Evolutionary conservation across 2,888 invertebrate genomes (phyloP), one percentile per base, ranked within the genome.

Genomic region (Lithophane leautieri): DNA sequence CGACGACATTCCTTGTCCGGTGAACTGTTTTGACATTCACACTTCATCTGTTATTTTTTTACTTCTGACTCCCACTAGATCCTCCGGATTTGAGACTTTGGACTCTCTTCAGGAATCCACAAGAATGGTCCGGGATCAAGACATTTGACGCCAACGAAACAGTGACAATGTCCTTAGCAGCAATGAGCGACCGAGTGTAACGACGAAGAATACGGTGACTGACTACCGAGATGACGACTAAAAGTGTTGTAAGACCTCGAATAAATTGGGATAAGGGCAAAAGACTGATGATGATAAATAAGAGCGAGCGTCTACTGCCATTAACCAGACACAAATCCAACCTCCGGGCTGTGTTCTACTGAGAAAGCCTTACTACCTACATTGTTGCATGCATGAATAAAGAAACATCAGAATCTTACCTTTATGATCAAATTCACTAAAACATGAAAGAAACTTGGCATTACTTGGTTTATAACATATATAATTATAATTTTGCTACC

Each of bases 361-460:
- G 42, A 42, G 42, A 42, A 42, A 34, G 6, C 6, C 34, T 34
- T 34, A 34, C 34, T 34, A 34, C 6, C 34, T 34, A 42, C n/a
- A n/a, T n/a, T 9, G 42, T 42, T 42, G 2, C 42, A 42, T 42
- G 42, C 42, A 42, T 42, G 42, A 9, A 9, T 42, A 42, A 9
- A 42, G 4, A 44, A 16, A 12, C 19, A 16, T 19, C 0, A 14
- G 16, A 28, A 47, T 16, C 86, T 85, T 77, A 86, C 86, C 83
- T 81, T 87, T 12, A 44, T 14, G 52, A 87, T 63, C 11, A 75
- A 70, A 81, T 86, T 86, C 83, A 76, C 83, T n/a, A 87, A 67
- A 61, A 78, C 75, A 47, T 77, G 47, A 40, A 77, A 65, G 8
- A 79, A 44, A 81, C 58, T 78, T 70, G 60, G 74, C 85, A 85